Evolutionary conservation across 1,140 invertebrate species (phyloP).

Genomic region (Chlorops oryzae): DNA sequence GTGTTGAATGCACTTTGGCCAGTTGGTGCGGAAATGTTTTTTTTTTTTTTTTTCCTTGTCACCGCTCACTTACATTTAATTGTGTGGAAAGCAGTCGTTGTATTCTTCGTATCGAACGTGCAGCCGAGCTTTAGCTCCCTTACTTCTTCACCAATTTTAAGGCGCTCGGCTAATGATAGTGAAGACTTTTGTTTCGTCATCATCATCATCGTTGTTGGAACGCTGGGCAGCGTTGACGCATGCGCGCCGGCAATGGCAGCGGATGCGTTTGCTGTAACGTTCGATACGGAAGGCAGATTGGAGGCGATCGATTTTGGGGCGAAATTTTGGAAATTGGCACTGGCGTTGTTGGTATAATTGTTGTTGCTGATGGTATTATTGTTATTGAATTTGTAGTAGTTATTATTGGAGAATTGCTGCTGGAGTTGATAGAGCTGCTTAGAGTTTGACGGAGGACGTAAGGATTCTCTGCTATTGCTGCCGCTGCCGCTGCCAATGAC

Average conservation of each 20-base stretch:
- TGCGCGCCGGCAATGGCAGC: too few relatives aligned
- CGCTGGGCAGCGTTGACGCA: neutral
- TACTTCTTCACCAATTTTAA: slow-evolving; percentile 65
- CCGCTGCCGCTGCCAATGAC: slow-evolving; percentile 5
- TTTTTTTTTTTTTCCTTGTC: neutral
- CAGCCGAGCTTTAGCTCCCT: slow-evolving; percentile 76
- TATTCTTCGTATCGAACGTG: slow-evolving; percentile 62
- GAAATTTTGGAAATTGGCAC: slow-evolving; percentile 14
- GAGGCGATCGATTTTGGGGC: neutral
- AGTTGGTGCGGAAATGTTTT: neutral
- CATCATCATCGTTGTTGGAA: slow-evolving; percentile 14
- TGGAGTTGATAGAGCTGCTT: slow-evolving; percentile 16
- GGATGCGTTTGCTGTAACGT: neutral
- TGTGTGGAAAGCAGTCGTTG: slow-evolving; percentile 68
- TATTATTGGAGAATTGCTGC: slow-evolving; percentile 5
- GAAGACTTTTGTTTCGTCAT: slow-evolving; percentile 42
- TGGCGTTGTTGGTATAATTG: slow-evolving; percentile 11
- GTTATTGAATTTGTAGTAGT: slow-evolving; percentile 8
- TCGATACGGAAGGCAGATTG: slow-evolving; percentile 1
- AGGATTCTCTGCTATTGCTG: slow-evolving; percentile 15
- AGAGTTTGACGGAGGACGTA: slow-evolving; percentile 17
- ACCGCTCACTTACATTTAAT: slow-evolving; percentile 75
- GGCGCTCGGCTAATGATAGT: slow-evolving; percentile 45
- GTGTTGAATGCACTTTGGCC: neutral
- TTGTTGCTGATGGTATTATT: slow-evolving; percentile 8